Percentiles rank a stretch among this genome's conserved stretches.
Evolutionary conservation across 2,113 vertebrate species (phyloP).

Genomic region (Muntiacus muntjak): DNA sequence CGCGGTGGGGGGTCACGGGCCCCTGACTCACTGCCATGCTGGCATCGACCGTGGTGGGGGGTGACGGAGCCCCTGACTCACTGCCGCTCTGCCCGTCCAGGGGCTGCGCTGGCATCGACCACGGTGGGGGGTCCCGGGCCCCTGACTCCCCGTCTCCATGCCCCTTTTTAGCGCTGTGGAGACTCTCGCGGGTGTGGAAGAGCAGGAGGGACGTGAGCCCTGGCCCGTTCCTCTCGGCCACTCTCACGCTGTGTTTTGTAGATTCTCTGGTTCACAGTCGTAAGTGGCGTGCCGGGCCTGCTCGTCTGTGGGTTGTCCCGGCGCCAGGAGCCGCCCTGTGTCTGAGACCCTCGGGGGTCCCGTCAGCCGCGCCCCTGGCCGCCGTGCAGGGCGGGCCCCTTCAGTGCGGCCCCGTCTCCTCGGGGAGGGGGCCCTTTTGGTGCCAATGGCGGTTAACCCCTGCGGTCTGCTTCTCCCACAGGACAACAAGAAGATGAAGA

Average conservation of each 20-base stretch:
- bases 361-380: neutral
- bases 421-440: neutral
- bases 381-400: neutral
- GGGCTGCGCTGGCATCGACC: too few species aligned
- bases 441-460: neutral
- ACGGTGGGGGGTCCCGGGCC: too few species aligned
- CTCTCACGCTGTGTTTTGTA: neutral
- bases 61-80: neutral
- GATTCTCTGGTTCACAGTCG: neutral
- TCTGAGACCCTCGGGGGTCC: neutral
- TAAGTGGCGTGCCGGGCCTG: neutral
- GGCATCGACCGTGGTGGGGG: fast-evolving
- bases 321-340: neutral
- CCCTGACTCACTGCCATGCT: neutral
- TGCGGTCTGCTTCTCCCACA: conserved; percentile 72
- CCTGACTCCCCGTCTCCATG: neutral
- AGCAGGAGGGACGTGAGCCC: neutral
- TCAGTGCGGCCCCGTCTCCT: neutral
- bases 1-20: too few species aligned
- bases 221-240: fast-evolving
- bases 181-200: neutral
- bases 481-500: conserved; percentile 99
- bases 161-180: neutral
- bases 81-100: too few species aligned
- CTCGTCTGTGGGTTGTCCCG: neutral